Base-by-base conservation (phyloP, 2,113 vertebrate genomes). In the Oriolus oriolus region DNA sequence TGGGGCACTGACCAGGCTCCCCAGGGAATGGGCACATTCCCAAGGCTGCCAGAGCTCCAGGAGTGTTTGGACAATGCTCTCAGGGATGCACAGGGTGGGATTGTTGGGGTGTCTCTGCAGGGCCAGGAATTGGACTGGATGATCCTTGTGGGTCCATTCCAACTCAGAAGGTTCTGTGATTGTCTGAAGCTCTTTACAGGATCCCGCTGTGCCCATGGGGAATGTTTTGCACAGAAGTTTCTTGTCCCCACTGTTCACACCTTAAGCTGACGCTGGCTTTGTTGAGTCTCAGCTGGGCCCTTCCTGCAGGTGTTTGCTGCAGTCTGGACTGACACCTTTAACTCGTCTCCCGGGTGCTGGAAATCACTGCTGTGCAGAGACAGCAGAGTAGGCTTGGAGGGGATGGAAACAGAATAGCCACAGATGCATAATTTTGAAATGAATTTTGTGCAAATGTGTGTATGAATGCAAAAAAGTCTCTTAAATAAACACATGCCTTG, bases 201-300 rank as follows among this genome's bases (percentile, higher is more conserved):
- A 61, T 45, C 50, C 59, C 16, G 0, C 4, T 14, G 45, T 53
- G 39, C 7, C 26, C 28, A 8, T 1, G 7, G 59, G 39, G 16
- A 10, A 2, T 10, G 24, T 27, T 60, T 30, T 27, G 22, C 21
- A 31, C 2, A 4, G 44, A 88, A 52, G 4, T 12, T 66, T 7
- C 1, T 6, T 30, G 8, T 56, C 52, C 28, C 39, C 21, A 1
- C 47, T 50, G 2, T 39, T 88, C 8, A 3, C 23, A 76, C 21
- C 2, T 42, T 6, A 7, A 0, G 0, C 10, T 37, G 24, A 31
- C 27, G 16, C 21, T 63, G n/a, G n/a, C 28, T 92, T 60, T 60
- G 33, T 1, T 35, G 64, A 37, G 10, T 53, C 39, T 61, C 49
- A 44, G 52, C 57, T 47, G 57, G 33, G 76, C 26, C 37, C 0